Evolutionary conservation across 2,888 invertebrate species (phyloP), one percentile per base, ranked within the genome.

Genomic region (Podabrus alpinus): DNA sequence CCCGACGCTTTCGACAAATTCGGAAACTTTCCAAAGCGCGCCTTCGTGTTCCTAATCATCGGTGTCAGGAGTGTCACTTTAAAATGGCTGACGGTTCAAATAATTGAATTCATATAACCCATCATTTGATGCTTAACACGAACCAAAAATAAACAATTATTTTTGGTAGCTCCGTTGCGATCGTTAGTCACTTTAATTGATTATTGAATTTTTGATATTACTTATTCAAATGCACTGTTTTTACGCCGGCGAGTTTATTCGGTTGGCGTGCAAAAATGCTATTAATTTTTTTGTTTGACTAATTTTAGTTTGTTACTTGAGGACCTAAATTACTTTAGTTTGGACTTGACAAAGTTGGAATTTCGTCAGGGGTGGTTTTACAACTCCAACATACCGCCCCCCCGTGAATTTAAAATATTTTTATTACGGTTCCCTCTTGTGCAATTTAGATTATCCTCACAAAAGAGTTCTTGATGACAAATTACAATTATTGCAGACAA

Each of bases 21-120:
- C 68, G 21, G 60, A 71, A 66, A 70, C 15, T 64, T 64, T 64
- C 67, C 19, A 19, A 21, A 62, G 62, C 13, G 45, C 45, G 45
- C 29, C 29, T 73, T 74, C 74, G 76, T 78, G 73, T 19, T 16
- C 61, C 73, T 75, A 76, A 75, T 74, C 69, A 76, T 64, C 25
- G 73, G 74, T 73, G 74, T 74, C 77, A 75, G 66, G 69, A 75
- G 75, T 78, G 78, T 76, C 76, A 76, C 76, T 78, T 72, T 76
- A 74, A 77, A 73, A 74, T 76, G 72, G 67, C 75, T 76, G 76
- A 76, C 72, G 66, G 73, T 76, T 75, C 59, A 59, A 68, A 61
- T 75, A 77, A 77, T 77, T 73, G 75, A 77, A 77, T 73, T 71
- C 73, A 66, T 66, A 45, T 69, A 76, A 74, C 75, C 76, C 71